These are phyloP conservation scores for Trachelus stipa DNA, from an alignment of 2,888 invertebrate genomes.

Conservation along the genomic window DNA sequence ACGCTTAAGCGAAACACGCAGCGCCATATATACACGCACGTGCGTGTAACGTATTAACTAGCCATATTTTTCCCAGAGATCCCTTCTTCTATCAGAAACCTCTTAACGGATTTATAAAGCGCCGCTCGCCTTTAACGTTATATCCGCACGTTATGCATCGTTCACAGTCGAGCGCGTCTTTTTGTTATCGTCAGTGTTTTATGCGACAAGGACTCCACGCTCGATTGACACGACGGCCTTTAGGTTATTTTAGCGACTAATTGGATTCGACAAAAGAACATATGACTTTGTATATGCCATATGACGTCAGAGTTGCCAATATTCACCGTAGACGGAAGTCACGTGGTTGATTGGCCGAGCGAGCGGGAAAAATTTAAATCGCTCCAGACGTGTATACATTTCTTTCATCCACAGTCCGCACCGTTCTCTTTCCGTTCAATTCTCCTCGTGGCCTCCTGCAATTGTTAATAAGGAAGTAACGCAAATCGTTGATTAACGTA, in stretches of 20 bases:
- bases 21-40: not conserved
- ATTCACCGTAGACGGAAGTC: not conserved
- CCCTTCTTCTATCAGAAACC: not conserved
- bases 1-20: not conserved
- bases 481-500: not conserved
- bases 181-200: slow-evolving; percentile 16
- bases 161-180: slow-evolving; percentile 5
- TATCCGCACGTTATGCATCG: slow-evolving; percentile 14
- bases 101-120: not conserved
- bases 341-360: not conserved
- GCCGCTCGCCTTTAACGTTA: slow-evolving; percentile 11
- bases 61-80: not conserved
- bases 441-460: not conserved
- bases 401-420: not conserved
- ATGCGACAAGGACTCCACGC: slow-evolving; percentile 23
- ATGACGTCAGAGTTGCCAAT: not conserved
- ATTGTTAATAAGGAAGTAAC: not conserved
- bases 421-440: not conserved
- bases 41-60: not conserved
- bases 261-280: not conserved
- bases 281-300: not conserved
- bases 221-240: slow-evolving; percentile 7
- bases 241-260: not conserved
- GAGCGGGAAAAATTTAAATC: not conserved
- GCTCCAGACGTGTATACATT: not conserved